Percentiles rank a stretch among this genome's conserved stretches.
Evolutionary conservation across 2,113 vertebrate genomes (phyloP).

Genomic region (Tichodroma muraria): DNA sequence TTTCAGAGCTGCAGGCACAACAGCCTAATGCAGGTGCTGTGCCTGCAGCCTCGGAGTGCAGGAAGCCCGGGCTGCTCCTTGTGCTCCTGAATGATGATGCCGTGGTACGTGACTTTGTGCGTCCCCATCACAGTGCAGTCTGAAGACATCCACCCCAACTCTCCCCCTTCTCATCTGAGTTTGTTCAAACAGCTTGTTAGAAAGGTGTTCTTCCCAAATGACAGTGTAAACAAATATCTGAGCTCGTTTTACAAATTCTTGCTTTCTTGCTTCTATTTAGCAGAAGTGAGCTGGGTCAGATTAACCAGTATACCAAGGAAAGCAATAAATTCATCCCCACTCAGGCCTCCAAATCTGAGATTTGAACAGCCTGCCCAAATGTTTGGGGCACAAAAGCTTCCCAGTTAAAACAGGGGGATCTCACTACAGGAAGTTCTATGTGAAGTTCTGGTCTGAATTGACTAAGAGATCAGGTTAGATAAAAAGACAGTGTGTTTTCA

Average conservation of each 20-base stretch:
- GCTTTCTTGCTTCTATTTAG: background rate
- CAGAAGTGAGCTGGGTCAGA: background rate
- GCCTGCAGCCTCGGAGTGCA: fast-evolving
- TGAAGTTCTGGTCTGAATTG: background rate
- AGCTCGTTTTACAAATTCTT: background rate
- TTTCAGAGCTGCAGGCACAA: background rate
- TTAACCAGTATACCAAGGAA: background rate
- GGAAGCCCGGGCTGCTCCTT: background rate
- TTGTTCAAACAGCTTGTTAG: background rate
- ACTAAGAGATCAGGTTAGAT: background rate
- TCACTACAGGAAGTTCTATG: background rate
- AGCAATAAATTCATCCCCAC: background rate
- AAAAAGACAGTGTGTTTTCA: background rate
- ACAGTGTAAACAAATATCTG: background rate
- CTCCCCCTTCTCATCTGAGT: background rate
- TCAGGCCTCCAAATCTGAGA: background rate
- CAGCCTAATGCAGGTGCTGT: background rate
- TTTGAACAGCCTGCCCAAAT: background rate
- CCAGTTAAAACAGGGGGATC: background rate
- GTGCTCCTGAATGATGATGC: background rate
- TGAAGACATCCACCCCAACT: background rate
- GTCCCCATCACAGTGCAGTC: fast-evolving
- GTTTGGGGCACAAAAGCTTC: background rate
- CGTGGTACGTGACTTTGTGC: fast-evolving
- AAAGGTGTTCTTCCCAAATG: background rate